Evolutionary conservation across 2,113 vertebrate species (phyloP).

Genomic region (Tachycineta bicolor): DNA sequence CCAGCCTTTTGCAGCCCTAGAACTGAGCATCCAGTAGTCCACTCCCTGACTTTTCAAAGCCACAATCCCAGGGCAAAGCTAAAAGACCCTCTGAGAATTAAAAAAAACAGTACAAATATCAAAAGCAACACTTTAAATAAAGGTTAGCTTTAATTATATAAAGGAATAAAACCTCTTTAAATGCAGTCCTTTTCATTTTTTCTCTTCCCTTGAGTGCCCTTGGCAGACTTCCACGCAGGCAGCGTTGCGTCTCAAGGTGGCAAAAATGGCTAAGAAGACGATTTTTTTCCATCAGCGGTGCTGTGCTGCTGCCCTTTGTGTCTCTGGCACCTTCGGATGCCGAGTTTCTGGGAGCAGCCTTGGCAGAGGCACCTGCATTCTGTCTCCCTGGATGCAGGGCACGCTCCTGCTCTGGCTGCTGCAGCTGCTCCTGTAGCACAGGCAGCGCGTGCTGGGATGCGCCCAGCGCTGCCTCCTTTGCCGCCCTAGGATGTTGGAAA

Average conservation of each 20-base stretch:
- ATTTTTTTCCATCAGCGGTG: fast-evolving
- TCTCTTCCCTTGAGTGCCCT: background rate
- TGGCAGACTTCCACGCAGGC: background rate
- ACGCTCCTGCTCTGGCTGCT: background rate
- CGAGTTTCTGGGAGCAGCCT: background rate
- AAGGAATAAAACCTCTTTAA: background rate
- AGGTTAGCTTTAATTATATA: slow-evolving; percentile 45
- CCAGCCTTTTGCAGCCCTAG: background rate
- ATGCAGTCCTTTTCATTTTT: background rate
- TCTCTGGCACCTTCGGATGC: background rate
- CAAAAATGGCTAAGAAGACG: background rate
- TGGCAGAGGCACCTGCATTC: background rate
- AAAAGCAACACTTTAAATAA: slow-evolving; percentile 14
- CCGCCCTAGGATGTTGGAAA: fast-evolving
- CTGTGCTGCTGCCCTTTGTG: background rate
- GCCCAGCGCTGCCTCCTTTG: background rate
- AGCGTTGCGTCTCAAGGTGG: background rate
- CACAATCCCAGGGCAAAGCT: background rate
- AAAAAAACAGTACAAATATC: background rate
- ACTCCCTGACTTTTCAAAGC: slow-evolving; percentile 9
- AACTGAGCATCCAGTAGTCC: slow-evolving; percentile 6
- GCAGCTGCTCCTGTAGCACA: background rate
- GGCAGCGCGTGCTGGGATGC: background rate
- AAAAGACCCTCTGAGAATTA: background rate
- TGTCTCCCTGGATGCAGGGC: background rate